phyloP scores from a whole-genome alignment of 2,113 vertebrate species.

The Tringa solitaria region DNA sequence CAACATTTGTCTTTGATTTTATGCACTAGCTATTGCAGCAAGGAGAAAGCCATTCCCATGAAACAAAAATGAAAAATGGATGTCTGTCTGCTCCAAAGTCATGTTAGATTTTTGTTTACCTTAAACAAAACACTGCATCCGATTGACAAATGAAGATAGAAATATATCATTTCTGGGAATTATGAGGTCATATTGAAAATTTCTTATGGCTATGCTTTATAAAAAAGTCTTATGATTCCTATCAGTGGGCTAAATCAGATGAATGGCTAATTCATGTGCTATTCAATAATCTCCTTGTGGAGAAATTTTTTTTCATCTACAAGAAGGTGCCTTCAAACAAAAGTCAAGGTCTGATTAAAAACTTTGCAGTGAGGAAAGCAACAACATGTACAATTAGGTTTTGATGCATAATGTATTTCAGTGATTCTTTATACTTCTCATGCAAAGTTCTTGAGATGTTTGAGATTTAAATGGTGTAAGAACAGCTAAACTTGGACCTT shows the following conservation, averaged over 20 bases:
- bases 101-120: neutral
- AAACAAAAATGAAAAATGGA: neutral
- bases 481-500: neutral
- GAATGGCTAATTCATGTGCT: slow-evolving; percentile 70
- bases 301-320: neutral
- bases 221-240: slow-evolving; percentile 72
- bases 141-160: slow-evolving; percentile 24
- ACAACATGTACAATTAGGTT: neutral
- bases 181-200: neutral
- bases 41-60: slow-evolving; percentile 4
- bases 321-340: neutral
- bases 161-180: neutral
- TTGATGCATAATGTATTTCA: neutral
- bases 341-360: neutral
- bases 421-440: neutral
- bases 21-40: neutral
- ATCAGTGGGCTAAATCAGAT: slow-evolving; percentile 68
- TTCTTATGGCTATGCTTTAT: slow-evolving; percentile 1
- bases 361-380: neutral
- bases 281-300: slow-evolving; percentile 66
- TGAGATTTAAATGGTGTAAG: neutral
- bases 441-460: neutral
- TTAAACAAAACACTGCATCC: slow-evolving; percentile 16
- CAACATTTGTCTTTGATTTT: neutral
- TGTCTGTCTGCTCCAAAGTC: neutral